A percentile compares a stretch with the other conserved stretches of the same genome.
These are phyloP conservation scores for Chrysocyon brachyurus DNA, from an alignment of 2,797 vertebrate genomes.

Conservation along the genomic window DNA sequence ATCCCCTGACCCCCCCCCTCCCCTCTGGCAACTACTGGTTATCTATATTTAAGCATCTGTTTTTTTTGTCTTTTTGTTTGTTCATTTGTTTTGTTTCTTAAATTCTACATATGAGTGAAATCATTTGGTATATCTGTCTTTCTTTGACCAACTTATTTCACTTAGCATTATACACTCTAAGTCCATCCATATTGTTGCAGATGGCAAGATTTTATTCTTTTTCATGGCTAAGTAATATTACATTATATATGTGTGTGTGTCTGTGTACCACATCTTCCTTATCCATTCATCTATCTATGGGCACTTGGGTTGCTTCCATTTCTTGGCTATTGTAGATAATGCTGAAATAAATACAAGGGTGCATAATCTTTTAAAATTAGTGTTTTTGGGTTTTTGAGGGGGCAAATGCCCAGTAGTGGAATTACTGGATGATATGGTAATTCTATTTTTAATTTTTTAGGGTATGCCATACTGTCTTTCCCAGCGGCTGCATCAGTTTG, in stretches of 20 bases:
- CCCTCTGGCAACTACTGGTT: background rate
- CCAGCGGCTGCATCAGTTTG: background rate
- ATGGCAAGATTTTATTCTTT: background rate
- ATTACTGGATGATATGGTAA: background rate
- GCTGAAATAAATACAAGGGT: background rate
- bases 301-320: background rate
- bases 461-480: background rate
- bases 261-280: background rate
- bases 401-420: background rate
- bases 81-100: background rate
- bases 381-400: background rate
- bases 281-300: background rate
- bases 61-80: background rate
- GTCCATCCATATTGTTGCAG: background rate
- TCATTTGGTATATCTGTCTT: background rate
- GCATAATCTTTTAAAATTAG: background rate
- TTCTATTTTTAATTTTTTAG: background rate
- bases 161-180: background rate
- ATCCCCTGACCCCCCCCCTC: background rate
- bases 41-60: background rate
- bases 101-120: background rate
- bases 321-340: background rate
- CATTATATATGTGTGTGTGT: background rate
- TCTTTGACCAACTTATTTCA: background rate
- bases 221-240: background rate